These are phyloP conservation scores for Archivesica marissinica DNA, from an alignment of 1,140 invertebrate genomes.

Conservation along the genomic window DNA sequence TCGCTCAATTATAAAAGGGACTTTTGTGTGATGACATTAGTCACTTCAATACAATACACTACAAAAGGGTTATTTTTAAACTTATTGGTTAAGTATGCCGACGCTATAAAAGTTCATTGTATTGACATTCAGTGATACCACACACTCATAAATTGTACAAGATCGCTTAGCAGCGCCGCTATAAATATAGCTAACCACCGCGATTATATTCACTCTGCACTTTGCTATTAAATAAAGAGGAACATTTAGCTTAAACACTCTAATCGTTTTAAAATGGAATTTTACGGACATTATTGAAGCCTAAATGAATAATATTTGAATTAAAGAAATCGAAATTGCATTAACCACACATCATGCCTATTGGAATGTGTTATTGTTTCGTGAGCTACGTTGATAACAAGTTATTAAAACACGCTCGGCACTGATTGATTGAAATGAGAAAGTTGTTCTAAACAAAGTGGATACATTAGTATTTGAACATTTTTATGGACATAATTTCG, in stretches of 20 bases:
- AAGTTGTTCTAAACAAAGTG: conserved; percentile 10
- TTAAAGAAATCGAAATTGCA: too few species aligned
- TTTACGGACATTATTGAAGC: not conserved
- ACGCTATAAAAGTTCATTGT: conserved; percentile 5
- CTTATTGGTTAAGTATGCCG: not conserved
- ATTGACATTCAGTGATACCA: not conserved
- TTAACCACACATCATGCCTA: too few species aligned
- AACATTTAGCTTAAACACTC: not conserved
- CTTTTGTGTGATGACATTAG: not conserved
- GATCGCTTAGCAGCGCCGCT: not conserved
- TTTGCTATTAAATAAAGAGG: not conserved
- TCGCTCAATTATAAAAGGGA: not conserved
- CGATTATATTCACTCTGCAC: not conserved
- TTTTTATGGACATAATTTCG: not conserved
- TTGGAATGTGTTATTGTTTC: too few species aligned
- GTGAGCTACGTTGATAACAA: too few species aligned
- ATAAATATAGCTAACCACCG: not conserved
- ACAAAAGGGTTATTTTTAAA: conserved; percentile 28
- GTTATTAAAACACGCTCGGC: too few species aligned
- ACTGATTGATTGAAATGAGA: conserved; percentile 3
- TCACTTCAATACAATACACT: not conserved
- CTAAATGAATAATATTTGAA: conserved; percentile 11
- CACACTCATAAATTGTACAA: not conserved
- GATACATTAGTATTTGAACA: conserved; percentile 5
- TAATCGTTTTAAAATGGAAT: not conserved